A percentile compares a stretch with the other conserved stretches of the same genome.
Evolutionary conservation across 1,140 invertebrate species (phyloP).

Genomic region (Drosophila truncata): DNA sequence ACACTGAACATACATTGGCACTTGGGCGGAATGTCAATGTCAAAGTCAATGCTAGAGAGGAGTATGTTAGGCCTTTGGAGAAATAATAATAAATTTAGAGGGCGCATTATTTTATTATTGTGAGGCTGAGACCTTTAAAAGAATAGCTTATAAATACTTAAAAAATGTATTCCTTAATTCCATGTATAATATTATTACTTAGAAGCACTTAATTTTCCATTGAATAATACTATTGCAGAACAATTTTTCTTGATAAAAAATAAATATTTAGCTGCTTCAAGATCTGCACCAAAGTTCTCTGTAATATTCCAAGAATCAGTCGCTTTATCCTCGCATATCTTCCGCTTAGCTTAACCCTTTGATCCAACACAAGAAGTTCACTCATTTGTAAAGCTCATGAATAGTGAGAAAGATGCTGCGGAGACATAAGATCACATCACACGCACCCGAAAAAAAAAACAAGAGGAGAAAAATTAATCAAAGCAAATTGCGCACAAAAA

Average conservation of each 20-base stretch:
- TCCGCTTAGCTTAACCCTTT: slow-evolving; percentile 46
- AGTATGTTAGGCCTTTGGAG: neutral
- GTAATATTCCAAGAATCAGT: neutral
- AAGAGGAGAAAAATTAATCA: slow-evolving; percentile 66
- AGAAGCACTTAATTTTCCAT: neutral
- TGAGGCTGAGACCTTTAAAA: neutral
- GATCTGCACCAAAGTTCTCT: too few species aligned
- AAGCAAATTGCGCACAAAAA: slow-evolving; percentile 81
- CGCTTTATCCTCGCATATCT: slow-evolving; percentile 15
- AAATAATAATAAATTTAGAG: slow-evolving; percentile 13
- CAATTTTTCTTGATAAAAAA: neutral
- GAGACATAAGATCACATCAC: slow-evolving; percentile 54
- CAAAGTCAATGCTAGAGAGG: slow-evolving; percentile 42
- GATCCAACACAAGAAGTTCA: slow-evolving; percentile 40
- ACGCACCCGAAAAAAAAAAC: slow-evolving; percentile 31
- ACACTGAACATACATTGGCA: slow-evolving; percentile 31
- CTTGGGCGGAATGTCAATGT: slow-evolving; percentile 56
- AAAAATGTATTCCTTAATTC: neutral
- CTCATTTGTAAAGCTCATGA: slow-evolving; percentile 66
- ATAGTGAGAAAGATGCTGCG: slow-evolving; percentile 44
- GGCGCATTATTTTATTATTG: too few species aligned
- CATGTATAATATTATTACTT: neutral
- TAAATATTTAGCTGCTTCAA: neutral
- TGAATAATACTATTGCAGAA: neutral
- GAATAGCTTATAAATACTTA: neutral